Evolutionary conservation across 2,113 vertebrate species (phyloP), one percentile per base, ranked within the genome.

Genomic region (Vireo altiloquus): DNA sequence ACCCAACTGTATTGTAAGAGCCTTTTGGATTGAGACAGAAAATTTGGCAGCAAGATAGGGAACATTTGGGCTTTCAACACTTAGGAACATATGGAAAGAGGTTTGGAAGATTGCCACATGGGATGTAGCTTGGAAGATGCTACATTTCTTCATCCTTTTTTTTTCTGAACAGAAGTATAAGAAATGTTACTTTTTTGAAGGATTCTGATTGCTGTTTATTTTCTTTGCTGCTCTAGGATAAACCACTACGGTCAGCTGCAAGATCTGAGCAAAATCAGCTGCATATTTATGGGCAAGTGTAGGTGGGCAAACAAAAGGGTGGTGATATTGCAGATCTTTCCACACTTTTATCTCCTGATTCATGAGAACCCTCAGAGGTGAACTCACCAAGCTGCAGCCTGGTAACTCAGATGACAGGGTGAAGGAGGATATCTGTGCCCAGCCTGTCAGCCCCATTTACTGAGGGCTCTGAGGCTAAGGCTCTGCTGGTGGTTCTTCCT

Each of bases 51-150:
- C 22, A n/a, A 90, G 68, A 95, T 75, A 92, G 10, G 40, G 94
- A 96, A 94, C 95, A 96, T 94, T 94, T 96, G 93, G 92, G 61
- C 66, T 96, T 95, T 93, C 14, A 35, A 60, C 56, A 83, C 93
- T 95, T 93, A 33, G 82, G 82, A 96, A 75, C 93, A 96, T 95
- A 96, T 86, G 95, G 94, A 88, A 95, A 80, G 89, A 92, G 84
- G 89, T 95, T 95, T 97, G 95, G 93, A 95, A 82, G 75, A 31
- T 53, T 90, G 94, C 92, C 95, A 96, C 47, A 24, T 71, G 68
- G 60, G 75, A 37, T 78, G 82, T 78, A 86, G 71, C 72, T 92
- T 83, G 82, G 86, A 93, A 94, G 82, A 92, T 74, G 61, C 49
- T 89, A 40, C 82, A 88, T 81, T 96, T 94, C 77, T 96, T 95